These are phyloP conservation scores for Drosophila nr. medialis DNA, from an alignment of 2,888 invertebrate genomes.

Conservation along the genomic window DNA sequence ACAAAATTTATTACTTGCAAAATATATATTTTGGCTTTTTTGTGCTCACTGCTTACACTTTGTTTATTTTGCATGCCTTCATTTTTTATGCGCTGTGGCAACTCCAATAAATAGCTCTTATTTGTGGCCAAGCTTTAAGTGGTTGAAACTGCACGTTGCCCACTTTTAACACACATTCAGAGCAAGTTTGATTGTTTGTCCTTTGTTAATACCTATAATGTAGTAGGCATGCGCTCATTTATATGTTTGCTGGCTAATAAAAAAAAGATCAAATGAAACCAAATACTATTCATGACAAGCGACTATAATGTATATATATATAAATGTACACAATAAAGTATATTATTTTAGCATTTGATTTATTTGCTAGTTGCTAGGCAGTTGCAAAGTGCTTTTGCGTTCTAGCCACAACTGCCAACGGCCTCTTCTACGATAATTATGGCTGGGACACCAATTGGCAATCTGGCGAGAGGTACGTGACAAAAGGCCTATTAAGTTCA, in stretches of 20 bases:
- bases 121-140: conserved; percentile 5
- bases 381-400: conserved; percentile 48
- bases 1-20: conserved; percentile 61
- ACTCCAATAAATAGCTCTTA: conserved; percentile 24
- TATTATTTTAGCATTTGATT: conserved; percentile 68
- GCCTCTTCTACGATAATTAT: conserved; percentile 22
- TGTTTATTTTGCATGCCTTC: conserved; percentile 31
- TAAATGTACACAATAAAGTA: conserved; percentile 52
- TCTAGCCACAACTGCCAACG: conserved; percentile 31
- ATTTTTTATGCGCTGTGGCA: conserved; percentile 18
- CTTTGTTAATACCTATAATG: conserved; percentile 20
- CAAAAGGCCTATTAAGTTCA: conserved; percentile 28
- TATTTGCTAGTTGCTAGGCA: conserved; percentile 44
- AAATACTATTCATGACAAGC: conserved; percentile 51
- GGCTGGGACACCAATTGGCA: conserved; percentile 19
- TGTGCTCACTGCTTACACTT: conserved; percentile 56
- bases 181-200: conserved; percentile 7
- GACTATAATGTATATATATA: not conserved
- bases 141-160: not conserved
- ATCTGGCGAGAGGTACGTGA: conserved; percentile 51
- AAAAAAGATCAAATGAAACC: conserved; percentile 53
- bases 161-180: conserved; percentile 2
- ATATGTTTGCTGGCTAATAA: conserved; percentile 46
- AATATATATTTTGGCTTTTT: conserved; percentile 53
- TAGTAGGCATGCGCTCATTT: conserved; percentile 20